Conservation (phyloP, 2,113 vertebrate species). For the Fukomys damarensis region DNA sequence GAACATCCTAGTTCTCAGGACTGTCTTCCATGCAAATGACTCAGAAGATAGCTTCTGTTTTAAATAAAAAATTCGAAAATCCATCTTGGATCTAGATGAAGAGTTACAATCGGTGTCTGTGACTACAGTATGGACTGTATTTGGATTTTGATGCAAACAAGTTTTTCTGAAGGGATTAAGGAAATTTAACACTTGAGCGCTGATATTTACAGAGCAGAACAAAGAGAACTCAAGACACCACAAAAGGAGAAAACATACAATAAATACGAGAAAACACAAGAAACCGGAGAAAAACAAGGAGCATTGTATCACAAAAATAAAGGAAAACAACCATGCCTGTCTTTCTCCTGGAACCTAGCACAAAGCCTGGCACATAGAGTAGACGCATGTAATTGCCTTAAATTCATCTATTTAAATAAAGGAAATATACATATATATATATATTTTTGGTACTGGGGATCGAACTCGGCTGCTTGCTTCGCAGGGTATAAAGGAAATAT, state of each 20-base stretch:
- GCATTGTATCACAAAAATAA: background rate
- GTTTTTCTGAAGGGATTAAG: background rate
- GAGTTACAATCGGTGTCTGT: background rate
- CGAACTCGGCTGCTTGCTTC: too few relatives aligned
- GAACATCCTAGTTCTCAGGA: background rate
- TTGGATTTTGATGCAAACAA: background rate
- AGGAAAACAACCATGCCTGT: background rate
- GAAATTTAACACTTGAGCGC: background rate
- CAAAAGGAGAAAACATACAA: background rate
- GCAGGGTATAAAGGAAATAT: too few relatives aligned
- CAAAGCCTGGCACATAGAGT: background rate
- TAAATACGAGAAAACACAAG: background rate
- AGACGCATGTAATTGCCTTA: background rate
- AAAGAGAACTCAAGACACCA: background rate
- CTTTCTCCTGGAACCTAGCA: background rate
- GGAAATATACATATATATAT: too few relatives aligned
- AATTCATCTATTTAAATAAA: background rate
- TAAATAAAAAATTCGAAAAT: constrained; percentile 9
- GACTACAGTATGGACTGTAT: background rate
- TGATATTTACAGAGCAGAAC: background rate
- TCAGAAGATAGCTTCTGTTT: background rate
- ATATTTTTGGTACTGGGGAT: too few relatives aligned
- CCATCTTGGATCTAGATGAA: background rate
- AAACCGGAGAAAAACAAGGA: background rate
- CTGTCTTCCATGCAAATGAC: background rate